Percentiles rank a stretch among this genome's conserved stretches.
phyloP scores from a whole-genome alignment of 2,113 vertebrate genomes.

The Carassius auratus region DNA sequence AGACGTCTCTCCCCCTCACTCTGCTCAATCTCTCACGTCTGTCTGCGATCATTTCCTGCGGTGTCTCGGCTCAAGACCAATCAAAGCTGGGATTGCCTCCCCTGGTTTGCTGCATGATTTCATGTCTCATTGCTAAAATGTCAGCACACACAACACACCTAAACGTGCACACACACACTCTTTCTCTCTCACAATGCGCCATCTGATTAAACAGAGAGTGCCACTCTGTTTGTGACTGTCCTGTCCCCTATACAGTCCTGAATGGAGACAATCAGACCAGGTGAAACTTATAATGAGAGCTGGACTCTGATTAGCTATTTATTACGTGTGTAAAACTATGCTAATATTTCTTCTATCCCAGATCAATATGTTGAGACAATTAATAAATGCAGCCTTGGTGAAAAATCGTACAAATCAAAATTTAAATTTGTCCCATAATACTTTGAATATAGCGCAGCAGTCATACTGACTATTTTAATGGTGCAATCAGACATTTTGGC shows the following conservation, averaged over 20 bases:
- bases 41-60: conserved; percentile 2
- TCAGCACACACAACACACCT: not conserved
- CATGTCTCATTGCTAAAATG: conserved; percentile 26
- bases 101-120: conserved; percentile 30
- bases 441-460: not conserved
- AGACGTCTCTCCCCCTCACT: not conserved
- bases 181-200: not conserved
- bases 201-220: not conserved
- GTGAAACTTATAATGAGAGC: not conserved
- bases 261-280: not conserved
- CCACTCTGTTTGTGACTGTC: not conserved
- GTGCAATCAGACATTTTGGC: no score
- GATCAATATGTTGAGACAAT: not conserved
- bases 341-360: not conserved
- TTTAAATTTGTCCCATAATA: not conserved
- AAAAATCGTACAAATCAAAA: no score
- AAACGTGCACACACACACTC: not conserved
- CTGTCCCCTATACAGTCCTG: not conserved
- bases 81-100: conserved; percentile 17
- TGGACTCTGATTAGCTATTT: not conserved
- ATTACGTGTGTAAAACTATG: not conserved
- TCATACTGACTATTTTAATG: not conserved
- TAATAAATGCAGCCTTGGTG: no score
- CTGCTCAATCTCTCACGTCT: not conserved
- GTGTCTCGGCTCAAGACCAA: conserved; percentile 8